Base-by-base conservation (phyloP, 2,113 vertebrate genomes). In the Agapornis roseicollis region DNA sequence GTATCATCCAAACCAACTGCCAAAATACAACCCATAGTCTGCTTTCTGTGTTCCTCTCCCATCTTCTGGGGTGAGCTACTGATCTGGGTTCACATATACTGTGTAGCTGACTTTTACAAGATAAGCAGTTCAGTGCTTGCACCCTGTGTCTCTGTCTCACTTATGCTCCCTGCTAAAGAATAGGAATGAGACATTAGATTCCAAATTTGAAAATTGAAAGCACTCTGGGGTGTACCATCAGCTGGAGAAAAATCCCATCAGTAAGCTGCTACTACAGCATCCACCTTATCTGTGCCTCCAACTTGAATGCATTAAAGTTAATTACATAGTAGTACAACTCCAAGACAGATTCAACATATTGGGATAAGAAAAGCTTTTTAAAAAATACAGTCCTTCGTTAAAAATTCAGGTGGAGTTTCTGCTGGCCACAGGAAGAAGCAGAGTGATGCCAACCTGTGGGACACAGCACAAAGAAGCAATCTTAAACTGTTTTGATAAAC, bases 281-380 rank as follows among this genome's bases (percentile, higher is more conserved):
- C 39, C 20, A 61, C 90, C 76, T 90, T 94, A 66, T 77, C 93
- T 97, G 65, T 77, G 79, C 31, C 88, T 81, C 60, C 10, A 49
- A 82, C 76, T 66, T 27, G 63, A 90, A 88, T 55, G 47, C 23
- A 83, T 69, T 94, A 90, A 96, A 85, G 46, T 88, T 96, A 83
- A 97, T 96, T 95, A 94, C 56, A 66, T 52, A 70, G 84, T 55
- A 92, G n/a, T 85, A 63, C 76, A 93, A 91, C 55, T 92, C 76
- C 49, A 80, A 78, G 95, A 87, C 82, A 95, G 52, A 89, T 85
- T 89, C 92, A 84, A 58, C 61, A n/a, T 37, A 76, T 17, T 69
- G 44, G 61, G 56, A 29, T 85, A 70, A 53, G 42, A 90, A 96
- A 73, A 94, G 13, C 73, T 89, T 88, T 46, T 35, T 15, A 35